phyloP scores from a whole-genome alignment of 2,797 vertebrate species.

The Petrocephalus schoutedeni region DNA sequence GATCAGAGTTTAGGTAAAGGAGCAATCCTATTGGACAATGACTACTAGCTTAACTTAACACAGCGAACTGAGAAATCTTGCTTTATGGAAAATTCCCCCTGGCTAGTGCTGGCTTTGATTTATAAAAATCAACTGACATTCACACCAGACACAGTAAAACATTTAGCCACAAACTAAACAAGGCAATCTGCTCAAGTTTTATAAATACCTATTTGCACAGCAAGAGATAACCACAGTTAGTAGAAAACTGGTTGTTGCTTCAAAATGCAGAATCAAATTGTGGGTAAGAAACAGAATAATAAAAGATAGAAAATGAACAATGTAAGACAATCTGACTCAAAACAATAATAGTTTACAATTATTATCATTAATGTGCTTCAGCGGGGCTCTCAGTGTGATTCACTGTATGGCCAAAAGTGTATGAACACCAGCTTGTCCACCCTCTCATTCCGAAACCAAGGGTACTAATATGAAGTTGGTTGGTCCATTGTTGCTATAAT shows the following conservation, averaged over 20 bases:
- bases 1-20: background rate
- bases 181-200: background rate
- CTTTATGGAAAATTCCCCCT: background rate
- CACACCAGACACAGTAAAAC: background rate
- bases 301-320: background rate
- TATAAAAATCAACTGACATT: background rate
- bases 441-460: background rate
- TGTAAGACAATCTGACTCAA: conserved; percentile 1
- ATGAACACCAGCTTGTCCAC: background rate
- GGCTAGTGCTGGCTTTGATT: background rate
- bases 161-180: conserved; percentile 4
- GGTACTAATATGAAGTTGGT: background rate
- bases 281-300: background rate
- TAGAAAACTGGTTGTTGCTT: background rate
- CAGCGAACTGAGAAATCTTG: background rate
- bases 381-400: background rate
- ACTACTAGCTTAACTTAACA: background rate
- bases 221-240: background rate
- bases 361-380: conserved; percentile 1
- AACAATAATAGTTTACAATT: background rate
- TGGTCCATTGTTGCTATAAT: background rate
- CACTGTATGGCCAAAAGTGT: background rate
- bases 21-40: background rate
- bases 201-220: background rate
- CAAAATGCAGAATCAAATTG: background rate